These are phyloP conservation scores for Oophaga sylvatica DNA, from an alignment of 2,797 vertebrate species.

Conservation along the genomic window DNA sequence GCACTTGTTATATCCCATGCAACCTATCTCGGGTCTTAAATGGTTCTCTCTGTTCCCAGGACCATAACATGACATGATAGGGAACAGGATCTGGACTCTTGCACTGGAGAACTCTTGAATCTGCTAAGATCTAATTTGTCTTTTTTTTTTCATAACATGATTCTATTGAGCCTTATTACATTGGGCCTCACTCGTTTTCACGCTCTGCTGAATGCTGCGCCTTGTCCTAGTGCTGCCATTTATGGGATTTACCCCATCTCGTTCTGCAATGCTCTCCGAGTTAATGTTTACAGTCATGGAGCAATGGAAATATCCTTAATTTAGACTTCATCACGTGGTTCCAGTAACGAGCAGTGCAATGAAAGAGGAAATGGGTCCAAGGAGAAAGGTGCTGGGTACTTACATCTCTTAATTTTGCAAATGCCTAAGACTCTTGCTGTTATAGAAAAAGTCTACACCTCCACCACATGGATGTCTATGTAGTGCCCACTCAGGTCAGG, in stretches of 20 bases:
- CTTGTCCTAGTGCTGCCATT: constrained; percentile 71
- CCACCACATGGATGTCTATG: neutral
- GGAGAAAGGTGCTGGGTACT: neutral
- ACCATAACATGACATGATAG: neutral
- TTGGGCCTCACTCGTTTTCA: constrained; percentile 65
- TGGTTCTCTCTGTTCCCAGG: neutral
- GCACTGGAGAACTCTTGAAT: constrained; percentile 49
- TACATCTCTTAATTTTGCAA: neutral
- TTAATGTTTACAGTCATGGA: constrained; percentile 82
- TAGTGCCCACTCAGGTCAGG: neutral
- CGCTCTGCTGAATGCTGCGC: constrained; percentile 67
- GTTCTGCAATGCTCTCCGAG: constrained; percentile 74
- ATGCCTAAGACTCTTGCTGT: neutral
- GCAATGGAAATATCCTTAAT: constrained; percentile 85
- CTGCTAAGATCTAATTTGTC: constrained; percentile 69
- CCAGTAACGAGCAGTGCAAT: constrained; percentile 75
- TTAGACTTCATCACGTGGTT: constrained; percentile 82
- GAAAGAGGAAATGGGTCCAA: constrained; percentile 69
- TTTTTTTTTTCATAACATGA: constrained; percentile 67
- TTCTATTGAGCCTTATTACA: constrained; percentile 72
- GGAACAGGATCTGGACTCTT: neutral
- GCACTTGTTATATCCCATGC: neutral
- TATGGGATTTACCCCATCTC: constrained; percentile 71
- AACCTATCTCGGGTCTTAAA: neutral
- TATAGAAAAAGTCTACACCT: neutral